Evolutionary conservation across 2,113 vertebrate genomes (phyloP), one percentile per base, ranked within the genome.

Genomic region (Ptychochromis oligacanthus): DNA sequence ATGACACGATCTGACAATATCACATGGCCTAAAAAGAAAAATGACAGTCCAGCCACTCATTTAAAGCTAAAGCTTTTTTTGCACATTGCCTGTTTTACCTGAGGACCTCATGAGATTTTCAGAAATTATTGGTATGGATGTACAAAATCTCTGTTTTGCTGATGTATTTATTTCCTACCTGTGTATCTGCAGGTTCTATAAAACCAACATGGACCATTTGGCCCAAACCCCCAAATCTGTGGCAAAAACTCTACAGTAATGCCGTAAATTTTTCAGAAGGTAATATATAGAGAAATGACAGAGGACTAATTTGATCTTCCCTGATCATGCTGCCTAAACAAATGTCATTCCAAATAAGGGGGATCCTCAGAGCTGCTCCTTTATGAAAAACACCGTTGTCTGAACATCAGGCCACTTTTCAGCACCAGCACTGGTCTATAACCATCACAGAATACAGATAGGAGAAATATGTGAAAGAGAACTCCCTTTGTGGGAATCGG

Each of bases 51-150:
- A 80, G 80, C 22, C 56, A 12, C 58, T 80, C 70, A 49, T 64
- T 59, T 79, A 20, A 65, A 60, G 34, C 17, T 36, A 65, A 83
- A 59, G 64, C 75, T 49, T 54, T 6, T 26, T 79, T 78, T 85
- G 40, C 59, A 79, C 75, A 43, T 36, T 8, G 40, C 26, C 22
- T 20, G 7, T 43, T 70, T 70, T 52, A 70, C 65, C 65, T 31
- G 65, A 70, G 43, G 65, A 52, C 65, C 65, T 70, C 65, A 70
- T 43, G 49, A 52, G 43, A 70, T 52, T 70, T 72, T 18, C 18
- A 54, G 46, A 54, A 72, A 31, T 72, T 52, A 72, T 54, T 54
- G 46, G 43, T 72, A 52, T 72, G 28, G 46, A 72, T 72, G 67
- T 72, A 72, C 46, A 72, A 72, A 54, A 70, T 70, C 5, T 70